phyloP scores from a whole-genome alignment of 2,888 invertebrate species.

The Strigamia transsilvanica region DNA sequence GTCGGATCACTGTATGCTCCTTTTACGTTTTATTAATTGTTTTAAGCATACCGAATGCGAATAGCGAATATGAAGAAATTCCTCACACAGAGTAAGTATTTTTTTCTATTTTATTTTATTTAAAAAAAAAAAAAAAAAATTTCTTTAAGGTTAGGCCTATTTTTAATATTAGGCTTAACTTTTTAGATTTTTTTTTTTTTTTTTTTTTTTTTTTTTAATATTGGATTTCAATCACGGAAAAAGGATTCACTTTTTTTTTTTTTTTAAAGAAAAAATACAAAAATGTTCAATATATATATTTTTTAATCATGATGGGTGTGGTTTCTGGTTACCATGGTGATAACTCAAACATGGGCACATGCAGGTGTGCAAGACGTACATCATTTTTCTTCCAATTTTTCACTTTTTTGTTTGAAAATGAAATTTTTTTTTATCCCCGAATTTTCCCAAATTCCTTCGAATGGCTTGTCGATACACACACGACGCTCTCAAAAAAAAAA shows the following conservation, averaged over 20 bases:
- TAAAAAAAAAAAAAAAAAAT: no score
- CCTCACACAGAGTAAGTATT: background rate
- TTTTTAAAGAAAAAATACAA: background rate
- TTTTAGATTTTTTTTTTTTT: no score
- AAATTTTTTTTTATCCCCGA: background rate
- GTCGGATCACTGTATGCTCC: constrained; percentile 22
- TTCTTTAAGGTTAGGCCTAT: background rate
- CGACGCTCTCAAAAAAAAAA: background rate
- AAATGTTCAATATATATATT: background rate
- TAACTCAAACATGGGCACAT: constrained; percentile 13
- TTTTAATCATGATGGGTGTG: background rate
- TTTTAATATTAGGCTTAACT: background rate
- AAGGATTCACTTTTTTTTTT: no score
- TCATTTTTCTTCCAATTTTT: background rate
- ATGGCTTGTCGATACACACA: constrained; percentile 2
- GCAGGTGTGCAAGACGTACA: constrained; percentile 4
- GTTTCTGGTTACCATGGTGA: background rate
- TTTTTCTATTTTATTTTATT: background rate
- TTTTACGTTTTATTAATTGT: constrained; percentile 25
- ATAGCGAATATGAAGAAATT: constrained; percentile 22
- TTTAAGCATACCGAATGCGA: background rate
- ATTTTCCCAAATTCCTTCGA: background rate
- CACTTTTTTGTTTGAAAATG: background rate
- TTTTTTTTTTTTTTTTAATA: no score
- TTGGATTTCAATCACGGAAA: no score